Evolutionary conservation across 2,113 vertebrate species (phyloP).

Genomic region (Chlamydotis undulata): DNA sequence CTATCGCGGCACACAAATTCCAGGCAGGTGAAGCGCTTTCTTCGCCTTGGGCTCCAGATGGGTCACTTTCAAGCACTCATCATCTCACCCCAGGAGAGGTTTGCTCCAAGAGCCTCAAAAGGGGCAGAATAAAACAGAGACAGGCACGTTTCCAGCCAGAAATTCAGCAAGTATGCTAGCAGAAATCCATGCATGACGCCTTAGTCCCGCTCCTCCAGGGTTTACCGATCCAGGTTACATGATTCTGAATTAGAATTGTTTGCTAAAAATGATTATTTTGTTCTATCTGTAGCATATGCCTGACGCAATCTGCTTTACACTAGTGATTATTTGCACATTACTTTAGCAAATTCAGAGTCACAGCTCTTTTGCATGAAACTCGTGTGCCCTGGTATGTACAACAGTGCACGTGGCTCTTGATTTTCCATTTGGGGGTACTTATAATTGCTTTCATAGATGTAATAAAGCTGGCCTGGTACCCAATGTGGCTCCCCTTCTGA

Average conservation of each 20-base stretch:
- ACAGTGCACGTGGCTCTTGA: fast-evolving
- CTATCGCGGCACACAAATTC: background rate
- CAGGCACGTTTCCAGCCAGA: background rate
- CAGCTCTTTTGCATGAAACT: background rate
- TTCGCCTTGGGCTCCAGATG: background rate
- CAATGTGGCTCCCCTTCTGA: background rate
- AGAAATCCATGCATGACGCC: background rate
- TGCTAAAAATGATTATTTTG: background rate
- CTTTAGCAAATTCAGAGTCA: background rate
- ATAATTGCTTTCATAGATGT: background rate
- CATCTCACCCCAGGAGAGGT: background rate
- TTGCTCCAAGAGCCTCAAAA: background rate
- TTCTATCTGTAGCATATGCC: background rate
- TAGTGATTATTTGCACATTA: background rate
- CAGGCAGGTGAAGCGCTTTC: background rate
- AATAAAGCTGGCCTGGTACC: background rate
- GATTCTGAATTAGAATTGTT: background rate
- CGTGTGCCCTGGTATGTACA: background rate
- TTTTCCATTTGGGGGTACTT: background rate
- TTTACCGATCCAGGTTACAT: background rate
- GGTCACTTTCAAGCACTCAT: background rate
- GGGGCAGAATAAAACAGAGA: background rate
- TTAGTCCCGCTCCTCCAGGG: background rate
- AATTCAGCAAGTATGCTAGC: background rate
- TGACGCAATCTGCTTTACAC: background rate